Conservation (phyloP, 2,113 vertebrate genomes). For the Myotis davidii region DNA sequence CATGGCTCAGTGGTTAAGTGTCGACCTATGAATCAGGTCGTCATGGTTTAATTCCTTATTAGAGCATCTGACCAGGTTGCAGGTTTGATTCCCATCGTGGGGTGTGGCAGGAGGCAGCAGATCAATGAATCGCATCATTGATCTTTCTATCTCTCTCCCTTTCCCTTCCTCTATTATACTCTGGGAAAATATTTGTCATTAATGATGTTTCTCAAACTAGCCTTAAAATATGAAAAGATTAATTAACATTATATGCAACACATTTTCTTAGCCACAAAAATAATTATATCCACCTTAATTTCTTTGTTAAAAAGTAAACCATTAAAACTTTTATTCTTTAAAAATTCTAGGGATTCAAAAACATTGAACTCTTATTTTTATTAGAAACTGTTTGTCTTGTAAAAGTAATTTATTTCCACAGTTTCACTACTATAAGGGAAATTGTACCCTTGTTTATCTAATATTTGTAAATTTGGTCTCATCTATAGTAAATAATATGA, state of each 20-base stretch:
- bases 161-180: not conserved
- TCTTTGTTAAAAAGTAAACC: not conserved
- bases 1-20: too few relatives aligned
- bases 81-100: too few relatives aligned
- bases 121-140: too few relatives aligned
- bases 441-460: constrained; percentile 5
- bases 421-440: constrained; percentile 52
- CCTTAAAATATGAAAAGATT: not conserved
- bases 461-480: constrained; percentile 51
- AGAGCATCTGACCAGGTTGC: too few relatives aligned
- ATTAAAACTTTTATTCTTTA: not conserved
- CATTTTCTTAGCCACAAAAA: not conserved
- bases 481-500: constrained; percentile 15
- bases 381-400: constrained; percentile 45
- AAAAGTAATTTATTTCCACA: constrained; percentile 53
- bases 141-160: too few relatives aligned
- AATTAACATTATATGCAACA: not conserved
- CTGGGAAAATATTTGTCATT: not conserved
- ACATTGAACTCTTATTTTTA: constrained; percentile 47
- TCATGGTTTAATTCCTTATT: too few relatives aligned
- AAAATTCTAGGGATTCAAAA: not conserved
- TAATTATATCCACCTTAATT: not conserved
- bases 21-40: too few relatives aligned
- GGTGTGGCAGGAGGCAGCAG: too few relatives aligned
- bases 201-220: not conserved